These are phyloP conservation scores for Ptilorrhoa leucosticta DNA, from an alignment of 2,113 vertebrate species.

Conservation along the genomic window DNA sequence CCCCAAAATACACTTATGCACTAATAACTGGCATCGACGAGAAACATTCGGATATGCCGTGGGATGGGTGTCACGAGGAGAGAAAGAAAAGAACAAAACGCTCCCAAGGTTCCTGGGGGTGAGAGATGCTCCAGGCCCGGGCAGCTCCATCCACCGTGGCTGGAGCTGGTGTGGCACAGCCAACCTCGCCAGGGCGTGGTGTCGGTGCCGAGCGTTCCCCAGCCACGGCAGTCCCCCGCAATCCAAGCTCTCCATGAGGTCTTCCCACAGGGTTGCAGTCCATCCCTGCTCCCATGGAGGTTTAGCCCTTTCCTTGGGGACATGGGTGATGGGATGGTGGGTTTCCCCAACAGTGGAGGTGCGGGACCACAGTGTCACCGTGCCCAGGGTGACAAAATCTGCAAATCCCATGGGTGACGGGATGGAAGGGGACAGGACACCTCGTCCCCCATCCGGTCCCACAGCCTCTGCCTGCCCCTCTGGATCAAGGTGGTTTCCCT, in stretches of 20 bases:
- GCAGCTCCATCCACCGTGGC: not conserved
- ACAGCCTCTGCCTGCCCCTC: not conserved
- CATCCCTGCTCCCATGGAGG: not conserved
- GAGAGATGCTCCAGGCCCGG: not conserved
- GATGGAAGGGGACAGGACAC: not conserved
- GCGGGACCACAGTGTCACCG: not conserved
- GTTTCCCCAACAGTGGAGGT: not conserved
- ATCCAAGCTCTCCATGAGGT: not conserved
- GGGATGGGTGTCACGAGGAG: not conserved
- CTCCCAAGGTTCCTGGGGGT: not conserved
- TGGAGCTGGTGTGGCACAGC: not conserved
- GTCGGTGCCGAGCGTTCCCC: not conserved
- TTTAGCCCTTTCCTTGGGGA: not conserved
- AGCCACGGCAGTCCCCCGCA: accelerated
- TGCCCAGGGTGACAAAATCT: not conserved
- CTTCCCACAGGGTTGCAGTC: not conserved
- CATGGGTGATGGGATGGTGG: not conserved
- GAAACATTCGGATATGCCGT: slow-evolving; percentile 30
- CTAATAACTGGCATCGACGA: slow-evolving; percentile 64
- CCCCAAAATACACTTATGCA: slow-evolving; percentile 73
- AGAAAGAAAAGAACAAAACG: slow-evolving; percentile 19
- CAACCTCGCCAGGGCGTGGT: accelerated
- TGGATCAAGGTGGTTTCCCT: not conserved
- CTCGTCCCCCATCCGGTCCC: accelerated
- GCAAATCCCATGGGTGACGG: accelerated